Evolutionary conservation across 2,888 invertebrate genomes (phyloP), one percentile per base, ranked within the genome.

Genomic region (Hermodice carunculata): DNA sequence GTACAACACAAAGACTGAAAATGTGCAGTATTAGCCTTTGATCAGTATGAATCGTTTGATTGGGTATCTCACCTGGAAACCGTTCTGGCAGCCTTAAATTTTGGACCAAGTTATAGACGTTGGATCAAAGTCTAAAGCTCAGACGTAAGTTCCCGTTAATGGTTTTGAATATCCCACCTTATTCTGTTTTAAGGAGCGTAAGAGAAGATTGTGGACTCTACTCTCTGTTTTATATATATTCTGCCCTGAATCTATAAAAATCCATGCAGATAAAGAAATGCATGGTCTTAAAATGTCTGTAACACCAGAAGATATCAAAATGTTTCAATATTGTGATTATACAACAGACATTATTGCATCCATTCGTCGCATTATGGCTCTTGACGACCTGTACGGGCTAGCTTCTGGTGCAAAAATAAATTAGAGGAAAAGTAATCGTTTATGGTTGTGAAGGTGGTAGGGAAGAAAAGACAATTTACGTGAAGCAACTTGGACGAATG

Each of bases 211-310:
- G 52, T 22, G 52, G 52, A 11, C 22, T 52, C 14, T 52, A 22
- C 6, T 37, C 52, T 11, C n/a, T 52, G 22, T n/a, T 52, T 11
- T 52, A n/a, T n/a, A 52, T 52, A 26, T 52, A 24, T 32, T 52
- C 32, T 34, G 34, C 37, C 22, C 37, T 6, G 52, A 52, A 22
- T 22, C 52, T 32, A 17, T 52, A 4, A 34, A 32, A 5, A 17
- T 32, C 24, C n/a, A 37, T 19, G 32, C 34, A 17, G 8, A 22
- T 14, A 19, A 32, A 19, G 1, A 11, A 14, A 1, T 11, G 32
- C 3, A 32, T 24, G 19, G 52, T 32, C 11, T 3, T 3, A n/a
- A 31, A 8, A 19, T 52, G 2, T 22, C 32, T 3, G 52, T 32
- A 14, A 24, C 14, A 17, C 11, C 17, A 1, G 34, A 19, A 3